Percentiles rank a stretch among this genome's conserved stretches.
Evolutionary conservation across 2,888 invertebrate genomes (phyloP).

Genomic region (Iselma pallidipennis): DNA sequence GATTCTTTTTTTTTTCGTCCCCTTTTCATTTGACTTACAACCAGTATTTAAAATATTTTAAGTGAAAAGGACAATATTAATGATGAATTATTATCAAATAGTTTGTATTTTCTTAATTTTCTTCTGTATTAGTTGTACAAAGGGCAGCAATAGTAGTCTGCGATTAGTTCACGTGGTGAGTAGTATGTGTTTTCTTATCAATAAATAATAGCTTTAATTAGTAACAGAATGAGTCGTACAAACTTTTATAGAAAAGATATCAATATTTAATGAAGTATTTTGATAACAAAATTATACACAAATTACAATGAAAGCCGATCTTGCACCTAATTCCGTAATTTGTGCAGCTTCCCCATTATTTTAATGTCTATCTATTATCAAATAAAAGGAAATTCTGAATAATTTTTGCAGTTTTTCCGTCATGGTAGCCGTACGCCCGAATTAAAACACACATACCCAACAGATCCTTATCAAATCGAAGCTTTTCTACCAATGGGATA

Average conservation of each 20-base stretch:
- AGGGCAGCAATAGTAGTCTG: constrained; percentile 9
- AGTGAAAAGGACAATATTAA: not conserved
- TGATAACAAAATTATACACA: not conserved
- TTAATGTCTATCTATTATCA: not conserved
- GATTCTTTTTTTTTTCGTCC: not conserved
- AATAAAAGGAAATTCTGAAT: not conserved
- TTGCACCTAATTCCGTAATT: too few relatives aligned
- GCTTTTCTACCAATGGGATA: constrained; percentile 73
- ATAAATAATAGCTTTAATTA: not conserved
- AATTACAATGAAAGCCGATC: too few relatives aligned
- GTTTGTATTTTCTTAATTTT: not conserved
- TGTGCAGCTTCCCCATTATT: not conserved
- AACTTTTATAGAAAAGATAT: not conserved
- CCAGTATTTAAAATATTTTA: not conserved
- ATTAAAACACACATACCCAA: constrained; percentile 66
- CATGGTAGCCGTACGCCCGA: constrained; percentile 82
- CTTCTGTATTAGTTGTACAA: not conserved
- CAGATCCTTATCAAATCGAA: constrained; percentile 68
- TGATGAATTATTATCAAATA: not conserved
- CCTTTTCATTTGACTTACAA: not conserved
- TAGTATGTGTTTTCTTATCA: constrained; percentile 5
- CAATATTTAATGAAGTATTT: not conserved
- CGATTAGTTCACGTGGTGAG: constrained; percentile 43
- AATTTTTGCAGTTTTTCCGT: constrained; percentile 67
- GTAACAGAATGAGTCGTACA: not conserved